Evolutionary conservation across 2,797 vertebrate species (phyloP), one percentile per base, ranked within the genome.

Genomic region (Macroramphosus scolopax): DNA sequence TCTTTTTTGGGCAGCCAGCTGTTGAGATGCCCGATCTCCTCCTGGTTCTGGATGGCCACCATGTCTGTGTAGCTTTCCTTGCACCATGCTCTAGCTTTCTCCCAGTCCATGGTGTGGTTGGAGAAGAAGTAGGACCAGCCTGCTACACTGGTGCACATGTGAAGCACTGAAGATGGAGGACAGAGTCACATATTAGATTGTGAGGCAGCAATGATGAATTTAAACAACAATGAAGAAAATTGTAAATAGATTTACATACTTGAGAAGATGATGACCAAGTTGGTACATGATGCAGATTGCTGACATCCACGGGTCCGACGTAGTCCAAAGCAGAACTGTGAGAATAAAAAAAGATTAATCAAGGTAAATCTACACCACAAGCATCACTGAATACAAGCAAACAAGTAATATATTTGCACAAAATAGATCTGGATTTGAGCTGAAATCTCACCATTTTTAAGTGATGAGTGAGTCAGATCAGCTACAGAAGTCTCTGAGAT

Each of bases 1-100:
- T 0, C 0, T 37, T 43, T 47, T 3, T 0, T 8, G 16, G 89
- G 90, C 46, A 92, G 41, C 29, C 18, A 22, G 15, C 0, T 41
- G 30, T 81, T 85, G 46, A 92, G 88, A 44, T 92, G 53, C 6
- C 0, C 2, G 0, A 91, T 91, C 69, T 92, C 91, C 7, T 37
- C 82, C 63, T 80, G 79, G 75, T 92, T 92, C 68, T 92, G 91
- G 66, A 92, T 92, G 39, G 91, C 91, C 59, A 92, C 91, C 83
- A 92, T 87, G 60, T 92, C 87, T 0, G 90, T 92, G 74, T 87
- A 86, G 33, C 10, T 0, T 1, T 12, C 0, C 53, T 9, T 2
- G 63, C 91, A 92, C 84, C 85, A 92, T 1, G 0, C 0, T 35
- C 88, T 59, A 4, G 91, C 86, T 0, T 43, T 0, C 0, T 4